Conservation (phyloP, 2,888 invertebrate species). For the Athalia cordata region DNA sequence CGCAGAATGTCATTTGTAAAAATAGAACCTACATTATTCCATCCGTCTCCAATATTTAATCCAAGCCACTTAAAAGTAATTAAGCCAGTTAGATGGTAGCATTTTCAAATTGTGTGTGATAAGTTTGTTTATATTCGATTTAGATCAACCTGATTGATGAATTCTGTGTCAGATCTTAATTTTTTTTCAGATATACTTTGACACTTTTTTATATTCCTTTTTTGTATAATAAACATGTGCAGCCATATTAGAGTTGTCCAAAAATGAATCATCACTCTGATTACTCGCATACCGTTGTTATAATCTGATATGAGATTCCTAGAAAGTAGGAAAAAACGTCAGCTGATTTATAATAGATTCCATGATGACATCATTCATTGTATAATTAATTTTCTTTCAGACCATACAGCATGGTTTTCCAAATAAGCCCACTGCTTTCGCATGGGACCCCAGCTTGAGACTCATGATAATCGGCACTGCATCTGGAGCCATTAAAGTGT, state of each 20-base stretch:
- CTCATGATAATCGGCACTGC: constrained; percentile 96
- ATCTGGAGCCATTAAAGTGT: constrained; percentile 91
- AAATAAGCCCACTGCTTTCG: constrained; percentile 94
- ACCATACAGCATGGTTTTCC: constrained; percentile 98
- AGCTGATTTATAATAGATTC: too few species aligned
- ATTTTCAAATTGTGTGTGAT: constrained; percentile 16
- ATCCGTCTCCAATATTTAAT: constrained; percentile 53
- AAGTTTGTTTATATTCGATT: constrained; percentile 9
- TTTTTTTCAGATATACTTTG: constrained; percentile 16
- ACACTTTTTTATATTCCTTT: not conserved
- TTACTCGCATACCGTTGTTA: constrained; percentile 1
- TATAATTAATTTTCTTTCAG: constrained; percentile 76
- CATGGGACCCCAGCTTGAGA: constrained; percentile 92
- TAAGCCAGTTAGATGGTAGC: constrained; percentile 46
- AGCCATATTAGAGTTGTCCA: constrained; percentile 44
- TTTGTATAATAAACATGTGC: not conserved
- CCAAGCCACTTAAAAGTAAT: constrained; percentile 50
- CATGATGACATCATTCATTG: constrained; percentile 46
- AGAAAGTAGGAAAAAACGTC: too few species aligned
- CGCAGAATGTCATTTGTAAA: constrained; percentile 44
- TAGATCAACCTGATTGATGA: constrained; percentile 31
- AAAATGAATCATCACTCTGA: constrained; percentile 26
- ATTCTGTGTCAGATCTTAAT: constrained; percentile 42
- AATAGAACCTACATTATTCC: constrained; percentile 46
- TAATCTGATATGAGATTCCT: not conserved